These are phyloP conservation scores for Orchesellides sinensis DNA, from an alignment of 2,888 invertebrate genomes.

Conservation along the genomic window DNA sequence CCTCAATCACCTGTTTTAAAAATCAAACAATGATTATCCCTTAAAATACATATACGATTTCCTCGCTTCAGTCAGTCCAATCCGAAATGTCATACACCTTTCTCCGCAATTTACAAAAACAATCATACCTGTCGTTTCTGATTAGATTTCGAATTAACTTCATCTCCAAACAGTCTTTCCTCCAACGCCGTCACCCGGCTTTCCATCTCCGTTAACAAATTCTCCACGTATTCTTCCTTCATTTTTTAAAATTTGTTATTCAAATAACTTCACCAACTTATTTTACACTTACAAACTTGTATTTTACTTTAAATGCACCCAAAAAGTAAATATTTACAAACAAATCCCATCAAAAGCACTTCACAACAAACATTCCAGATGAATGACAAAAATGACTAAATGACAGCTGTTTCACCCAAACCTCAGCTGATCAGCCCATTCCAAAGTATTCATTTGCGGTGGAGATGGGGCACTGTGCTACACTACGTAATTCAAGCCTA, in stretches of 20 bases:
- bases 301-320: not conserved
- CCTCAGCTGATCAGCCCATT: constrained; percentile 8
- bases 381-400: not conserved
- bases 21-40: no score
- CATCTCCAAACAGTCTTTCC: constrained; percentile 71
- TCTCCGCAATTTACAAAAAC: not conserved
- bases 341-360: not conserved
- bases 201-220: constrained; percentile 65
- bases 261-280: not conserved
- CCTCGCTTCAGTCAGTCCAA: not conserved
- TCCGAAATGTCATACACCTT: not conserved
- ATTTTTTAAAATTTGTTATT: constrained; percentile 40
- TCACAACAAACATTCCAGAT: not conserved
- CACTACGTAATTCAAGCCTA: not conserved
- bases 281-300: not conserved
- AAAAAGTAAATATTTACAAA: not conserved
- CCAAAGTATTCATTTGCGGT: not conserved
- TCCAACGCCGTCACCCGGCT: constrained; percentile 69
- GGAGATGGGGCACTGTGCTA: not conserved
- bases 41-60: not conserved
- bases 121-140: constrained; percentile 70
- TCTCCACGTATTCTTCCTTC: constrained; percentile 57
- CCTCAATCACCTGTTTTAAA: constrained; percentile 69
- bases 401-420: not conserved
- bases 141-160: constrained; percentile 71